These are phyloP conservation scores for Ailurus styani DNA, from an alignment of 2,113 vertebrate genomes.

Conservation along the genomic window DNA sequence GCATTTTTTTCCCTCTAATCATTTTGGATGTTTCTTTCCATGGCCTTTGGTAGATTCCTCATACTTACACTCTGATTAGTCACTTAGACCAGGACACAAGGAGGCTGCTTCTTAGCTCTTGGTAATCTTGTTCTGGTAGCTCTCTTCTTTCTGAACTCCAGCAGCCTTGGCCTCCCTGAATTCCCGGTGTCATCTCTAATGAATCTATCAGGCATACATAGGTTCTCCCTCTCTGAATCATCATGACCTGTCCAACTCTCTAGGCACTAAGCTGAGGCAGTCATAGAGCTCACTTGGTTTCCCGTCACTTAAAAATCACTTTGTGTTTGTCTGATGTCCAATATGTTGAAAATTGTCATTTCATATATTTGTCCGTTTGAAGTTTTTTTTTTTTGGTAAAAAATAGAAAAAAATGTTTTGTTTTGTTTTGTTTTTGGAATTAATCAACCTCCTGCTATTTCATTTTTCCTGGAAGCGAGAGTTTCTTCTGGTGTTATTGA, in stretches of 20 bases:
- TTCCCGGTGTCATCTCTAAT: not conserved
- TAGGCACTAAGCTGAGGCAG: not conserved
- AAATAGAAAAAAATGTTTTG: too few relatives aligned
- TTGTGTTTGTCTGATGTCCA: not conserved
- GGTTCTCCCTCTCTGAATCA: not conserved
- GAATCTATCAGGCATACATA: not conserved
- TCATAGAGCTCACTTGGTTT: not conserved
- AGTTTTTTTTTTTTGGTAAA: not conserved
- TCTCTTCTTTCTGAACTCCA: not conserved
- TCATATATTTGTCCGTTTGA: not conserved
- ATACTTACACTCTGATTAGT: not conserved
- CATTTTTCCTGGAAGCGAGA: not conserved
- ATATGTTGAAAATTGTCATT: not conserved
- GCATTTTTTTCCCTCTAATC: not conserved
- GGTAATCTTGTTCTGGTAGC: not conserved
- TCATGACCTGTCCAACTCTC: not conserved
- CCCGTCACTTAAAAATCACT: not conserved
- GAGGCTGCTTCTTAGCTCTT: not conserved
- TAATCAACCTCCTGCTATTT: not conserved
- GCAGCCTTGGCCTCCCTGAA: not conserved
- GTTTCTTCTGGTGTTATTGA: not conserved
- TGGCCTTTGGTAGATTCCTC: not conserved
- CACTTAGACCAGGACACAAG: not conserved
- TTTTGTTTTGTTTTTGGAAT: too few relatives aligned
- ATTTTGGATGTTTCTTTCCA: not conserved